Evolutionary conservation across 2,888 invertebrate species (phyloP).

Genomic region (Pecten maximus): DNA sequence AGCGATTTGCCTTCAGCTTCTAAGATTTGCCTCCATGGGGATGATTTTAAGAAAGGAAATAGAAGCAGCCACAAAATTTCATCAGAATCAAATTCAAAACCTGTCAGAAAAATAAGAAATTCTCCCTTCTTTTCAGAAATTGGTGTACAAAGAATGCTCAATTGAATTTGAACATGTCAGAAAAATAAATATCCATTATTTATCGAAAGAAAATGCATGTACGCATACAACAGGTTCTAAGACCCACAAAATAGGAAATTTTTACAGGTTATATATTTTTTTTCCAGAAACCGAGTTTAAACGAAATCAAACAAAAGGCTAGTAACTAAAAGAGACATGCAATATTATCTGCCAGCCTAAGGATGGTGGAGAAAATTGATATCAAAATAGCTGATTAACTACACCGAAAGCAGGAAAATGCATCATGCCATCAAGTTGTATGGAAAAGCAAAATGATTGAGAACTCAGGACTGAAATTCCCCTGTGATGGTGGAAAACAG

Average conservation of each 20-base stretch:
- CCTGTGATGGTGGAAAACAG: conserved; percentile 37
- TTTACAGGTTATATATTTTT: neutral
- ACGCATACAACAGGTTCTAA: neutral
- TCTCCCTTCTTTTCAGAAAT: neutral
- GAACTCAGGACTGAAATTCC: conserved; percentile 33
- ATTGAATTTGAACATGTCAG: neutral
- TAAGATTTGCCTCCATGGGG: neutral
- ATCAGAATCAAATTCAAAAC: neutral
- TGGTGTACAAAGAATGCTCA: neutral
- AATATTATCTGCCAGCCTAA: conserved; percentile 11
- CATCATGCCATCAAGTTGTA: conserved; percentile 37
- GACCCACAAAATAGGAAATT: neutral
- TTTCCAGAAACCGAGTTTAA: neutral
- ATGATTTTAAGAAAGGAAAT: neutral
- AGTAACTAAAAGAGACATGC: conserved; percentile 33
- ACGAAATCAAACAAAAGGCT: neutral
- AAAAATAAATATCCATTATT: neutral
- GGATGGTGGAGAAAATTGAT: conserved; percentile 36
- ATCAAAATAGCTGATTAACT: conserved; percentile 39
- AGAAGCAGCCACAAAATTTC: neutral
- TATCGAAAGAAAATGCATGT: neutral
- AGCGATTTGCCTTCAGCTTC: neutral
- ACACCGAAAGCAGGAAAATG: conserved; percentile 38
- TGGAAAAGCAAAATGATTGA: conserved; percentile 39
- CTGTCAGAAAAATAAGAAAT: conserved; percentile 4